These are phyloP conservation scores for Synergus umbraculus DNA, from an alignment of 2,888 invertebrate species.

Conservation along the genomic window DNA sequence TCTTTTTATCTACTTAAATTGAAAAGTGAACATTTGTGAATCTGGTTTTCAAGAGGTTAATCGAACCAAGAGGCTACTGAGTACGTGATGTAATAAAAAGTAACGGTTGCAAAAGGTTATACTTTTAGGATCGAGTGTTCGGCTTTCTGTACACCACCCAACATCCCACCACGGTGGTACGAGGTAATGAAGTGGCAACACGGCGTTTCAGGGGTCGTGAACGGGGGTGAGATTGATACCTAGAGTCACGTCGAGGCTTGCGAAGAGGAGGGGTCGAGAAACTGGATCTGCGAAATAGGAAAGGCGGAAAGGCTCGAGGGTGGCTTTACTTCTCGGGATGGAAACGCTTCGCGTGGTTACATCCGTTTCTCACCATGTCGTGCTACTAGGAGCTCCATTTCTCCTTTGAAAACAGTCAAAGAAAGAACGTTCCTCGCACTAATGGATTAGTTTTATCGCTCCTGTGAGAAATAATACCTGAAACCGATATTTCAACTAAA, in stretches of 20 bases:
- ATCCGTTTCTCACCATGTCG: conserved; percentile 62
- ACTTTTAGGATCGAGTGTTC: conserved; percentile 19
- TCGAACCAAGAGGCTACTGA: background rate
- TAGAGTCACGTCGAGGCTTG: conserved; percentile 69
- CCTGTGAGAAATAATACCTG: background rate
- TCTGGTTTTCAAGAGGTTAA: background rate
- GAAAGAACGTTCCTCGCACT: background rate
- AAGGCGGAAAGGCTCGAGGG: conserved; percentile 61
- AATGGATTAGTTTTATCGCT: conserved; percentile 37
- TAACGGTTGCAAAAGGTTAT: conserved; percentile 12
- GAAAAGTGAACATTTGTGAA: background rate
- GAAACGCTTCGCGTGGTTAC: conserved; percentile 66
- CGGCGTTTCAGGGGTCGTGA: conserved; percentile 69
- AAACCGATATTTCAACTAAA: conserved; percentile 18
- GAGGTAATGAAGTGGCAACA: conserved; percentile 76
- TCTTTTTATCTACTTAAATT: background rate
- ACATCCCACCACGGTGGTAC: conserved; percentile 47
- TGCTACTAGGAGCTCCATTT: conserved; percentile 44
- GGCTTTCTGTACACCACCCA: background rate
- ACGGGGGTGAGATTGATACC: conserved; percentile 74
- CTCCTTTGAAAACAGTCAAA: conserved; percentile 13
- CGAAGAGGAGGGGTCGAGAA: conserved; percentile 70
- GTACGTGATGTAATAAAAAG: conserved; percentile 2
- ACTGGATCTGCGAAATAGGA: conserved; percentile 65
- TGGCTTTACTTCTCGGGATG: conserved; percentile 60